Evolutionary conservation across 2,888 invertebrate species (phyloP).

Genomic region (Mythimna albipuncta): DNA sequence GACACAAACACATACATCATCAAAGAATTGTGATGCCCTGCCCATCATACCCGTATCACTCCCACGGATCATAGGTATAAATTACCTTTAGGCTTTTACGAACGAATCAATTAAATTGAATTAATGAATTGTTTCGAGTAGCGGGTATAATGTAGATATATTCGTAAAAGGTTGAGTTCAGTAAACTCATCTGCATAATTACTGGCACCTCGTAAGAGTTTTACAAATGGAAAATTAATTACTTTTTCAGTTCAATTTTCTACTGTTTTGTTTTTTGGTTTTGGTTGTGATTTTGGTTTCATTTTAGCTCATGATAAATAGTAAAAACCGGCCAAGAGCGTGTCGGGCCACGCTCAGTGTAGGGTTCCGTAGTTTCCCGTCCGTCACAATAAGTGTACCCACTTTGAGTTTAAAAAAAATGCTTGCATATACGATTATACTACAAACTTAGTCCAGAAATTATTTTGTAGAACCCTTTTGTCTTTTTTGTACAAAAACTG

Average conservation of each 20-base stretch:
- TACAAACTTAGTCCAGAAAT: too few species aligned
- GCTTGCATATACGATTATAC: too few species aligned
- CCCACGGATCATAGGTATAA: conserved; percentile 23
- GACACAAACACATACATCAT: conserved; percentile 18
- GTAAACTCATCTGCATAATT: conserved; percentile 60
- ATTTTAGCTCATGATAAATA: too few species aligned
- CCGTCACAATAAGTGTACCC: too few species aligned
- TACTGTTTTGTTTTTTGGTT: neutral
- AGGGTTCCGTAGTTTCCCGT: too few species aligned
- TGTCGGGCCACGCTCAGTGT: too few species aligned
- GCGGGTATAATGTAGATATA: conserved; percentile 33
- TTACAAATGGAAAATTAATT: conserved; percentile 61
- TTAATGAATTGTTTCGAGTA: conserved; percentile 42
- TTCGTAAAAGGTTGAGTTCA: conserved; percentile 49
- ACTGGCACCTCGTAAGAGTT: conserved; percentile 42
- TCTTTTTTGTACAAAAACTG: too few species aligned
- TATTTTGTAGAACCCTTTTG: too few species aligned
- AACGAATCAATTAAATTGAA: conserved; percentile 55
- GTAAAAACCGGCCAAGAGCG: too few species aligned
- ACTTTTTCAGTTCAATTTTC: conserved; percentile 22
- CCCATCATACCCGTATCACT: conserved; percentile 22
- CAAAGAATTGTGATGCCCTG: conserved; percentile 28
- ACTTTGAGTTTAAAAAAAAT: too few species aligned
- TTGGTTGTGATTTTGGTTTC: too few species aligned
- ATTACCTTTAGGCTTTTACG: conserved; percentile 33